Evolutionary conservation across 2,113 vertebrate species (phyloP), one percentile per base, ranked within the genome.

Genomic region (Crotophaga sulcirostris): DNA sequence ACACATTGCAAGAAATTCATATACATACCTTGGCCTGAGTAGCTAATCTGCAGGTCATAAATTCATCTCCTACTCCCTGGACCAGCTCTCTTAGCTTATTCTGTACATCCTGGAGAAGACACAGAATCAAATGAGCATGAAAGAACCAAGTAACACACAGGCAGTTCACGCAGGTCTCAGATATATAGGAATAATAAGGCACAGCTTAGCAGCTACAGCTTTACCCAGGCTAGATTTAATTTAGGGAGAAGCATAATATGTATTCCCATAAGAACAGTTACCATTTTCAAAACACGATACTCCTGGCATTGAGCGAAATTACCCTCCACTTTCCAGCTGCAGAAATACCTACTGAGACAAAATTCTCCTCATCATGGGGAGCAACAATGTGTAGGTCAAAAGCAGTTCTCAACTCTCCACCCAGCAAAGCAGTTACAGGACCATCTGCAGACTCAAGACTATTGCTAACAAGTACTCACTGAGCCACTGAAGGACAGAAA

Each of bases 401-500:
- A 92, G 52, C 93, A 89, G 17, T 47, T 78, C 42, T 25, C 66
- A 75, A 49, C 6, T 3, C 77, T 63, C 67, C 52, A 80, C 40
- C 45, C 88, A 77, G 88, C 1, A 0, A 40, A 44, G 49, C 80
- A 73, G 34, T 13, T 25, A 56, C 47, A 69, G 73, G 38, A 73
- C 49, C 51, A 83, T 14, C 36, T 4, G 45, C 67, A 88, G 64
- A 75, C 45, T 70, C 66, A 23, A 58, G 67, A 38, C 44, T 70
- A 38, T 8, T 31, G 64, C 42, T 83, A 36, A 44, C 25, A 72
- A 78, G 29, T 25, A 98, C 99, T 92, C 96, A 99, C 99, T 2
- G 99, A 98, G 90, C 99, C 99, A 14, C 96, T 99, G 97, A 99
- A 99, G 2, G 98, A 99, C 69, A 99, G 98, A 74, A 99, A 99